Percentiles rank a stretch among this genome's conserved stretches.
These are phyloP conservation scores for Climacteris rufus DNA, from an alignment of 2,113 vertebrate species.

Conservation along the genomic window DNA sequence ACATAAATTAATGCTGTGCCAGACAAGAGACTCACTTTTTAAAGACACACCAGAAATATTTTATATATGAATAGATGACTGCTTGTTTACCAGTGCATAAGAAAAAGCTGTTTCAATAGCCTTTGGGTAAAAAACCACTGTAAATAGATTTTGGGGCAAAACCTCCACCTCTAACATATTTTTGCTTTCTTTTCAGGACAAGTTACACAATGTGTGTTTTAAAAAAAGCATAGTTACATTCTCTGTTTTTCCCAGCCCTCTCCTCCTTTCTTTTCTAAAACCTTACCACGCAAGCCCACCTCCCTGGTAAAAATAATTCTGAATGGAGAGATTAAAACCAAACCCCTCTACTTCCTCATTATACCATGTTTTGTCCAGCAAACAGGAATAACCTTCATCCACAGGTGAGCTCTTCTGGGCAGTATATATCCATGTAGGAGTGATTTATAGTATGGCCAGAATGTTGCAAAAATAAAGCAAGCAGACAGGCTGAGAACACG, in stretches of 20 bases:
- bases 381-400: background rate
- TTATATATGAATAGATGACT: background rate
- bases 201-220: rapidly evolving
- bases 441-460: background rate
- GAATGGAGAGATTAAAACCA: background rate
- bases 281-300: background rate
- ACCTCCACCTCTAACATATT: background rate
- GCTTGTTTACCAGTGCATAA: background rate
- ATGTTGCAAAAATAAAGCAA: background rate
- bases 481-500: background rate
- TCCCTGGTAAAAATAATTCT: background rate
- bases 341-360: background rate
- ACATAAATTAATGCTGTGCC: background rate
- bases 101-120: background rate
- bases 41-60: background rate
- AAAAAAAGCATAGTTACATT: background rate
- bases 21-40: background rate
- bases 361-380: background rate
- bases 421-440: rapidly evolving
- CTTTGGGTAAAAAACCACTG: background rate
- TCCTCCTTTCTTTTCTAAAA: background rate
- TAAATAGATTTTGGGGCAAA: background rate
- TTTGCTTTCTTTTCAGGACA: background rate
- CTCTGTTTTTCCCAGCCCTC: background rate
- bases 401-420: rapidly evolving